Conservation (phyloP, 2,113 vertebrate genomes). For the Hystrix brachyura region DNA sequence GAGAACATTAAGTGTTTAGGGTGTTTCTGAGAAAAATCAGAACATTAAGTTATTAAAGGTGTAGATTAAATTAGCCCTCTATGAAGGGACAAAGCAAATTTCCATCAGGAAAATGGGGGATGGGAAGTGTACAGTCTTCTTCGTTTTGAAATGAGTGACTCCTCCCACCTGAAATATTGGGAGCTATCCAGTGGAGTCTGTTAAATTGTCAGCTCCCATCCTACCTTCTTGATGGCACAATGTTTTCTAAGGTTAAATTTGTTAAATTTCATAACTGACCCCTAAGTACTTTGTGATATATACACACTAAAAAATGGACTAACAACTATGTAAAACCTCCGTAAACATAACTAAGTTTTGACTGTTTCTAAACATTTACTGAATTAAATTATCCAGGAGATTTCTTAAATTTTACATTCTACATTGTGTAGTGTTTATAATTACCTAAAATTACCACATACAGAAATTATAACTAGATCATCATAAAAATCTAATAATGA, state of each 20-base stretch:
- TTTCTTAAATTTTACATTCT: constrained; percentile 12
- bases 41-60: not conserved
- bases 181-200: not conserved
- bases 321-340: not conserved
- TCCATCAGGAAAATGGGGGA: not conserved
- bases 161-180: not conserved
- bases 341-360: not conserved
- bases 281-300: constrained; percentile 34
- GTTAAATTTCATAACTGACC: not conserved
- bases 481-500: constrained; percentile 48
- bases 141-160: not conserved
- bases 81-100: not conserved
- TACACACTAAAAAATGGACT: not conserved
- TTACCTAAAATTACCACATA: not conserved
- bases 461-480: not conserved
- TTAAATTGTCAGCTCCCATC: not conserved
- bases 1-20: not conserved
- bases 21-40: not conserved
- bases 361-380: not conserved
- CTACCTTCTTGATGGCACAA: not conserved
- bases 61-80: not conserved
- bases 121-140: not conserved
- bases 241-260: constrained; percentile 23
- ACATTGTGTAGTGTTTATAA: not conserved
- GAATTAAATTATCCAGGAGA: not conserved